Conservation (phyloP, 1,140 invertebrate genomes). For the Coboldia fuscipes region DNA sequence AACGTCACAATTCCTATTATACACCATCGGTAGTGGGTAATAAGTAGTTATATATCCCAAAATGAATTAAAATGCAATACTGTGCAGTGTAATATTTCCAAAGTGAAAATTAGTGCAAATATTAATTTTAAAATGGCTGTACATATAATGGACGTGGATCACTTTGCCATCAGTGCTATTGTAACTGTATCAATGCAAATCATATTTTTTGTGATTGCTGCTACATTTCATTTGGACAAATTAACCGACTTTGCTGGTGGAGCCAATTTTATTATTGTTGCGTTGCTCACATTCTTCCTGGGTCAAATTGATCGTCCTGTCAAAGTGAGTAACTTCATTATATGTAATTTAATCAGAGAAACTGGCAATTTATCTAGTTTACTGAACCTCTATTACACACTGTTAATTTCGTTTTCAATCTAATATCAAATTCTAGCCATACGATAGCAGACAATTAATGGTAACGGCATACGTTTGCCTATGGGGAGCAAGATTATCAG, state of each 20-base stretch:
- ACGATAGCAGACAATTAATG: conserved; percentile 68
- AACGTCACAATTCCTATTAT: too few species aligned
- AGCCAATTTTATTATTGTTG: conserved; percentile 75
- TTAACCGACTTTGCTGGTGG: conserved; percentile 82
- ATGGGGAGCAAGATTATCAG: conserved; percentile 66
- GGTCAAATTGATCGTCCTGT: conserved; percentile 44
- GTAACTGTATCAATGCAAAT: conserved; percentile 73
- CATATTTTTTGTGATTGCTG: conserved; percentile 68
- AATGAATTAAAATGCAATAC: too few species aligned
- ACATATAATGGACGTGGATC: conserved; percentile 59
- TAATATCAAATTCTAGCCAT: conserved; percentile 32
- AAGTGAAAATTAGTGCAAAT: background rate
- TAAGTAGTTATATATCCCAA: too few species aligned
- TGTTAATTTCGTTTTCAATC: background rate
- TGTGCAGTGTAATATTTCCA: too few species aligned
- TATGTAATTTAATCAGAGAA: background rate
- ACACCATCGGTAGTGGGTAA: too few species aligned
- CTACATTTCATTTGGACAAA: conserved; percentile 71
- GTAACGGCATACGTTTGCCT: conserved; percentile 66
- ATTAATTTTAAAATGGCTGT: conserved; percentile 29
- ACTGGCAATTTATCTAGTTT: background rate
- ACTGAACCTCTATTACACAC: background rate
- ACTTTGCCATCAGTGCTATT: conserved; percentile 71
- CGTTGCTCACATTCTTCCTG: conserved; percentile 65
- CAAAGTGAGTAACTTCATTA: conserved; percentile 26